Base-by-base conservation (phyloP, 2,113 vertebrate genomes). In the Oncorhynchus tshawytscha region DNA sequence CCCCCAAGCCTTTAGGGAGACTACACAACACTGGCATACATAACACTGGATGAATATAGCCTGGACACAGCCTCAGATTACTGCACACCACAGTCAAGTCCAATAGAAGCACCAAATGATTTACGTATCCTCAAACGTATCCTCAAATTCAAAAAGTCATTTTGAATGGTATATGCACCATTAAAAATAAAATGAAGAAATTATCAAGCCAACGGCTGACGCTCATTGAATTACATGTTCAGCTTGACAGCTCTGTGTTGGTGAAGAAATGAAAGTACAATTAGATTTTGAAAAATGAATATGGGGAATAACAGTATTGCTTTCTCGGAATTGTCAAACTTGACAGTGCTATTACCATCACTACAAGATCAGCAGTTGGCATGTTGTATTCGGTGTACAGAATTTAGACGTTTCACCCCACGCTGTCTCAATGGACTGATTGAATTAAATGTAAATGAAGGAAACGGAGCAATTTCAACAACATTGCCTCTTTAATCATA, bases 231-330 rank as follows among this genome's bases (percentile, higher is more conserved):
- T 87, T 86, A 83, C 73, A 74, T 59, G 85, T 81, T 51, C 57
- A 67, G 24, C 65, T 54, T 87, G 87, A 92, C 89, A 91, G 91
- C 80, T 87, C 78, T 34, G 80, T 72, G 86, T 74, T 82, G 78
- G 84, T 71, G 80, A 78, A 71, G 79, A 90, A 85, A 90, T 81
- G 75, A 84, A 87, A 85, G 84, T 67, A 82, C 88, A 90, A 92
- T 89, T 83, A 89, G 88, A 88, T 87, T 90, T 86, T 87, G 82
- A 85, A 77, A 88, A 84, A 88, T 88, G 82, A 91, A 90, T 83
- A 82, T 83, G 82, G 86, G 82, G 80, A 72, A 71, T 85, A 86
- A 88, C 71, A 74, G 88, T 83, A 85, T 89, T 86, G 84, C 85
- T 88, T 86, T 84, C 83, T 78, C 78, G 76, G 78, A 87, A 83